Percentiles rank a stretch among this genome's conserved stretches.
Conservation (phyloP, 2,113 vertebrate species). For the Pelmatolapia mariae region DNA sequence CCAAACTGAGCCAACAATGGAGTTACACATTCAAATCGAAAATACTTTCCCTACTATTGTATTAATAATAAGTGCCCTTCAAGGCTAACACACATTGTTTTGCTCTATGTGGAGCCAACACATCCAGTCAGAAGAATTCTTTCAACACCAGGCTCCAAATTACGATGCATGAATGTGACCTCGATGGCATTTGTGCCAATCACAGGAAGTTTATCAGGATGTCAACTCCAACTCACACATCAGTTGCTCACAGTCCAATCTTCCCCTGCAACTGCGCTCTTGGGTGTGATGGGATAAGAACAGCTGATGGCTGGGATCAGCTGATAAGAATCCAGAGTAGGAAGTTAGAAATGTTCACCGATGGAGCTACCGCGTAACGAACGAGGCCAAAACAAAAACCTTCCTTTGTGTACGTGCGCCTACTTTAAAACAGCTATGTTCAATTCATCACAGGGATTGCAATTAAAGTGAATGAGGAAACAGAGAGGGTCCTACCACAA, state of each 20-base stretch:
- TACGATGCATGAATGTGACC: slow-evolving; percentile 9
- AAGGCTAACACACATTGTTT: slow-evolving; percentile 10
- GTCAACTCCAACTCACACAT: slow-evolving; percentile 1
- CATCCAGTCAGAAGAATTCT: background rate
- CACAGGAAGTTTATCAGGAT: slow-evolving; percentile 62
- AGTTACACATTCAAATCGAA: background rate
- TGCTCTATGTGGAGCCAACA: background rate
- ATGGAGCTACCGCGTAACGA: background rate
- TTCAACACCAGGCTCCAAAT: background rate
- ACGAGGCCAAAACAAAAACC: background rate
- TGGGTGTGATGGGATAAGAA: slow-evolving; percentile 22
- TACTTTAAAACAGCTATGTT: background rate
- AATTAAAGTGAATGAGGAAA: slow-evolving; percentile 10
- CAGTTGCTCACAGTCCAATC: slow-evolving; percentile 3
- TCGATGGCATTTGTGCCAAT: slow-evolving; percentile 40
- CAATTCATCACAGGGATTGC: background rate
- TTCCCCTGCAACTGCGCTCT: slow-evolving; percentile 11
- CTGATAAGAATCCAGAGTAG: slow-evolving; percentile 15
- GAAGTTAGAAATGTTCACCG: background rate
- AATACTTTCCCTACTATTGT: background rate
- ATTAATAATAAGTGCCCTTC: background rate
- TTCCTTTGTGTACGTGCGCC: background rate
- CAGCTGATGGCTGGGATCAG: slow-evolving; percentile 5
- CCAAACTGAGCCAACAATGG: background rate
- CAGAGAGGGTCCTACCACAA: slow-evolving; percentile 79